phyloP scores from a whole-genome alignment of 2,113 vertebrate species.

The Verasper variegatus region DNA sequence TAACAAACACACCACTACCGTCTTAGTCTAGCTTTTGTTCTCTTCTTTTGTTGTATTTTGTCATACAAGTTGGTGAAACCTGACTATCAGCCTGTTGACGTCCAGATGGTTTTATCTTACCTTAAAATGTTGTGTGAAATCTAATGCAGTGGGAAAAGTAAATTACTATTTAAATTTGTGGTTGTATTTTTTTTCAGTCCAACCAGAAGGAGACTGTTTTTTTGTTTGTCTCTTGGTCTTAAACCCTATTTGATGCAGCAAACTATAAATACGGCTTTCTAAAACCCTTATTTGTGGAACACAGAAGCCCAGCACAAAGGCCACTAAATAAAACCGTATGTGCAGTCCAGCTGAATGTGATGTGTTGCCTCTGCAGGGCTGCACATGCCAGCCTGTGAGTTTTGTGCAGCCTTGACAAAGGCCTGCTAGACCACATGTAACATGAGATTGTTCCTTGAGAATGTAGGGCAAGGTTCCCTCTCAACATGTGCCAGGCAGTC shows the following conservation, averaged over 20 bases:
- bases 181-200: not conserved
- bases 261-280: not conserved
- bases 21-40: too few relatives aligned
- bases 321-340: not conserved
- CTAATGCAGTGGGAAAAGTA: not conserved
- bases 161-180: not conserved
- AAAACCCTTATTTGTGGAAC: not conserved
- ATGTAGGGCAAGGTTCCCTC: slow-evolving; percentile 83
- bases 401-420: slow-evolving; percentile 49
- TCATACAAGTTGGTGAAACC: not conserved
- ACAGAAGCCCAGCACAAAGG: not conserved
- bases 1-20: too few relatives aligned
- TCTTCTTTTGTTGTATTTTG: not conserved
- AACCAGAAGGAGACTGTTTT: not conserved
- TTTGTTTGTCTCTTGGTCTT: not conserved
- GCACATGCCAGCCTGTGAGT: slow-evolving; percentile 20
- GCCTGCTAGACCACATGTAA: slow-evolving; percentile 67
- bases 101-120: not conserved
- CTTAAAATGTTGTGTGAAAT: not conserved
- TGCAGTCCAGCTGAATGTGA: not conserved
- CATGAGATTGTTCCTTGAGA: slow-evolving; percentile 73
- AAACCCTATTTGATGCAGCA: not conserved
- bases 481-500: slow-evolving; percentile 26
- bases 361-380: slow-evolving; percentile 15
- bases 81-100: not conserved